A percentile compares a stretch with the other conserved stretches of the same genome.
Evolutionary conservation across 92 coral and sea anemone species (phyloP).

Genomic region (Phenganax subtilis): DNA sequence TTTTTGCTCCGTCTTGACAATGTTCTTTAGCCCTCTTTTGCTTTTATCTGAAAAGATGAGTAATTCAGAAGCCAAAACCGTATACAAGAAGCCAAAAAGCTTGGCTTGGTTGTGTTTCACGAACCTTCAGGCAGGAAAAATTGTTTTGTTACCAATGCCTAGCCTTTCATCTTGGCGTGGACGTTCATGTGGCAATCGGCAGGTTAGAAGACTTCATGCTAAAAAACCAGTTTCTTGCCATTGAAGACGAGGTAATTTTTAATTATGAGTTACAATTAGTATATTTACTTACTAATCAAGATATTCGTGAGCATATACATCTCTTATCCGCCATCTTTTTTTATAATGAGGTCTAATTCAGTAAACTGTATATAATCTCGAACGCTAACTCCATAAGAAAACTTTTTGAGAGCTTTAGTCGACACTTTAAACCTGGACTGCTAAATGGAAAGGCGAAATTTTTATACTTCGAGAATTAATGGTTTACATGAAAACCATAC

Average conservation of each 20-base stretch:
- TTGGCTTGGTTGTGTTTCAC: not conserved
- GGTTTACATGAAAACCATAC: no score
- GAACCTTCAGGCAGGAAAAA: not conserved
- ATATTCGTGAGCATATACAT: no score
- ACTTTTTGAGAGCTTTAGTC: no score
- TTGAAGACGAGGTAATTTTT: not conserved
- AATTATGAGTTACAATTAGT: not conserved
- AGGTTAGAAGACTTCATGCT: not conserved
- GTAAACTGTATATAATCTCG: no score
- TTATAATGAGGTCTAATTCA: no score
- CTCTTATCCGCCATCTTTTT: no score
- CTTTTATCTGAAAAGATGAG: not conserved
- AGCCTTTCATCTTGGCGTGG: not conserved
- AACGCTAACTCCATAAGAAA: no score
- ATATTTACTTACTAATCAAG: no score
- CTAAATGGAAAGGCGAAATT: no score
- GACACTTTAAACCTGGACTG: no score
- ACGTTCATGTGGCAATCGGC: not conserved
- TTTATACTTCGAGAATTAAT: no score
- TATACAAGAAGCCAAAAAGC: not conserved
- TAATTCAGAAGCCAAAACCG: not conserved
- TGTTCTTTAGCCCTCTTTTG: not conserved
- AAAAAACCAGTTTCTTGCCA: conserved; percentile 1
- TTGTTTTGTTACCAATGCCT: not conserved
- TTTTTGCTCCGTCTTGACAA: not conserved